A percentile compares a stretch with the other conserved stretches of the same genome.
phyloP scores from a whole-genome alignment of 2,797 vertebrate genomes.

The Sebastes jordani region DNA sequence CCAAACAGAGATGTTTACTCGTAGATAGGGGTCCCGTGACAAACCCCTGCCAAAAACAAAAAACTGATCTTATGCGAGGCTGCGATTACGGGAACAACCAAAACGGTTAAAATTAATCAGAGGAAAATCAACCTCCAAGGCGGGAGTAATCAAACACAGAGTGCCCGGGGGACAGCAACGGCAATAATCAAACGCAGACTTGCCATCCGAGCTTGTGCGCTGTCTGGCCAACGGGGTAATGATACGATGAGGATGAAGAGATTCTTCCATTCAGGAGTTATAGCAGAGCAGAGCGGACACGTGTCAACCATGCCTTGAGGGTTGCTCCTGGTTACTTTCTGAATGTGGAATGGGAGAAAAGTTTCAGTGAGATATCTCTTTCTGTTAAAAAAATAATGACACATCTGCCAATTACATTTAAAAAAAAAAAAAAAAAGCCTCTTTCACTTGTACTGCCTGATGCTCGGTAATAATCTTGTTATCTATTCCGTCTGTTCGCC shows the following conservation, averaged over 20 bases:
- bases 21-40: constrained; percentile 57
- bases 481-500: constrained; percentile 44
- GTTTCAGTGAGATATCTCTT: constrained; percentile 1
- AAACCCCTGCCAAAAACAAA: constrained; percentile 41
- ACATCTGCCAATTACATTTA: constrained; percentile 32
- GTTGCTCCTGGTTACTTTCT: constrained; percentile 33
- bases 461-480: constrained; percentile 31
- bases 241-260: constrained; percentile 37
- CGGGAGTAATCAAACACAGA: constrained; percentile 58
- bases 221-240: constrained; percentile 17
- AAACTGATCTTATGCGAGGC: constrained; percentile 35
- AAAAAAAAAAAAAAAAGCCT: neutral
- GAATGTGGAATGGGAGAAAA: constrained; percentile 10
- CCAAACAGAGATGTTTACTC: constrained; percentile 70
- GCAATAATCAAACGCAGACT: constrained; percentile 49
- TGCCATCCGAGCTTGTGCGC: constrained; percentile 25
- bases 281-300: constrained; percentile 3
- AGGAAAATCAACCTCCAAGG: constrained; percentile 57
- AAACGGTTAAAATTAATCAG: constrained; percentile 56
- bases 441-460: neutral
- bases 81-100: constrained; percentile 44
- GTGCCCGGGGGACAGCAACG: constrained; percentile 29
- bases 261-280: constrained; percentile 17
- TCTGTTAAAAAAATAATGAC: constrained; percentile 12
- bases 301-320: constrained; percentile 36